Percentiles rank a stretch among this genome's conserved stretches.
These are phyloP conservation scores for Sarcophaga carnaria DNA, from an alignment of 2,888 invertebrate genomes.

Conservation along the genomic window DNA sequence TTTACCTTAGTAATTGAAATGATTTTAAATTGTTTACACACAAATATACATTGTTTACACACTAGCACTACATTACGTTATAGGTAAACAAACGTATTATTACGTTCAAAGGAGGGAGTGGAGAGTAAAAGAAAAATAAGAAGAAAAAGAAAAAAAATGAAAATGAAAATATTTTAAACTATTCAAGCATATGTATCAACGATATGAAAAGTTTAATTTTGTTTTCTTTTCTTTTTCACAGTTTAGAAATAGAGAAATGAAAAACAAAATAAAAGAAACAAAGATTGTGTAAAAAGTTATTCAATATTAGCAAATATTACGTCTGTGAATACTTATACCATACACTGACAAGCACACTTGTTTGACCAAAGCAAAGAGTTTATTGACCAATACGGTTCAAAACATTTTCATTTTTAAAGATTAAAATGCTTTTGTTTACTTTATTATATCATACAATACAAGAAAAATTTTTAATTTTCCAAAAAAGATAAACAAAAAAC, in stretches of 20 bases:
- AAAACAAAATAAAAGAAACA: background rate
- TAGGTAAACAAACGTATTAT: conserved; percentile 25
- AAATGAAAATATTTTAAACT: conserved; percentile 6
- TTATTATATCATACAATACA: background rate
- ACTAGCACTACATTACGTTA: background rate
- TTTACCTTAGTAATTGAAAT: background rate
- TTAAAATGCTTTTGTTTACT: background rate
- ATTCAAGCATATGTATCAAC: conserved; percentile 22
- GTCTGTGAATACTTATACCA: no score
- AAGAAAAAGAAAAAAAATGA: background rate
- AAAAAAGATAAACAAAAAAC: no score
- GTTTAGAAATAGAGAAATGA: background rate
- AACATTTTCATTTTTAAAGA: no score
- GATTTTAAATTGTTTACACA: conserved; percentile 20
- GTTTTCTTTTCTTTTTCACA: background rate
- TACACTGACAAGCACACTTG: background rate
- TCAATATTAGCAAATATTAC: background rate
- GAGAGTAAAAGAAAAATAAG: background rate
- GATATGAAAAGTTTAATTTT: background rate
- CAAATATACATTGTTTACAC: background rate
- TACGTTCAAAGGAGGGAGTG: background rate
- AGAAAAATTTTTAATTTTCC: no score
- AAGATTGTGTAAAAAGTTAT: background rate
- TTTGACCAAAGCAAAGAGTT: background rate
- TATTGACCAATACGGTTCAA: background rate